phyloP scores from a whole-genome alignment of 1,140 invertebrate genomes.

The Magallana gigas region DNA sequence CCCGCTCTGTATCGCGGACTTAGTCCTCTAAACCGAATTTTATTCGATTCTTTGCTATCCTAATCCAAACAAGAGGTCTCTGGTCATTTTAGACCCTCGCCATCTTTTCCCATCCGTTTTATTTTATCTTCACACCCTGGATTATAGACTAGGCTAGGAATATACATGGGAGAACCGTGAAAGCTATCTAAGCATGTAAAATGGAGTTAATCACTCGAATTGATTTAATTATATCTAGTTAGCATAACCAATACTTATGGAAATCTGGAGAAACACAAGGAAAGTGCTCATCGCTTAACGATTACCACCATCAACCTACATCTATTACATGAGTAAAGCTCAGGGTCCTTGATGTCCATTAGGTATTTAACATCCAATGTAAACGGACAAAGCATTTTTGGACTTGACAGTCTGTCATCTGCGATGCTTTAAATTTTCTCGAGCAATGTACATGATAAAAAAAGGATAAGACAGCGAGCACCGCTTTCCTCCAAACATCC shows the following conservation, averaged over 20 bases:
- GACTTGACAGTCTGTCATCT: constrained; percentile 1
- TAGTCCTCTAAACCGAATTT: constrained; percentile 12
- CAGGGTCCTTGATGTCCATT: neutral
- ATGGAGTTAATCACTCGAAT: constrained; percentile 50
- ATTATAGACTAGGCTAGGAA: neutral
- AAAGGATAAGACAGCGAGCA: constrained; percentile 1
- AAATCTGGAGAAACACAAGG: neutral
- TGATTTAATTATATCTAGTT: constrained; percentile 43
- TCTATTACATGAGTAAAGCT: neutral
- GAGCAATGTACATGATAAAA: neutral
- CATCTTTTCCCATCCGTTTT: constrained; percentile 5
- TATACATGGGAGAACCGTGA: constrained; percentile 13
- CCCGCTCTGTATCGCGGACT: constrained; percentile 17
- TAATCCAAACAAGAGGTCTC: constrained; percentile 20
- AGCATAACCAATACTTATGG: constrained; percentile 26
- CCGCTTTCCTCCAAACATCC: neutral
- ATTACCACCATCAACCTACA: neutral
- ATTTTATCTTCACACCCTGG: constrained; percentile 1
- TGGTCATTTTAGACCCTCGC: constrained; percentile 6
- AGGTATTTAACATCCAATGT: neutral
- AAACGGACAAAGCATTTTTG: neutral
- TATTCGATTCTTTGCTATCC: constrained; percentile 8
- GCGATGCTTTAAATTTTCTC: neutral
- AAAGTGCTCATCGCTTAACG: neutral
- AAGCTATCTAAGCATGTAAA: constrained; percentile 35